Evolutionary conservation across 2,797 vertebrate species (phyloP).

Genomic region (Onychomys arenicola): DNA sequence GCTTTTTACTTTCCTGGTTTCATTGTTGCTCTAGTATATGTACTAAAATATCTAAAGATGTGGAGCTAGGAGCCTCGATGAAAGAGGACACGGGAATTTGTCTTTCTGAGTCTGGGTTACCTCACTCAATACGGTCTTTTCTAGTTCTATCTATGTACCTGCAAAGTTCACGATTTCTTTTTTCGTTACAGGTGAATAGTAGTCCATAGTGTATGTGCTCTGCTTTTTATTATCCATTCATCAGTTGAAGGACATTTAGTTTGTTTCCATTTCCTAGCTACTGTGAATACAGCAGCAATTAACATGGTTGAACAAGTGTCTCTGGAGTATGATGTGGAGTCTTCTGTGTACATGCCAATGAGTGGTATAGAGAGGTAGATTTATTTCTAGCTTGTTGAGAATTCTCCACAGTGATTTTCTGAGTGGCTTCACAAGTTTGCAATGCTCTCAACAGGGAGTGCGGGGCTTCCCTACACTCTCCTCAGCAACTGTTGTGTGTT

Average conservation of each 20-base stretch:
- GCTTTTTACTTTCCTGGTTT: not conserved
- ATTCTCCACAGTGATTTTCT: not conserved
- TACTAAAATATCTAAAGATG: not conserved
- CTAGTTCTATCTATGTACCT: not conserved
- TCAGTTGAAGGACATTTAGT: not conserved
- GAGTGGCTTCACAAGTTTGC: not conserved
- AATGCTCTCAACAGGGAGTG: no score
- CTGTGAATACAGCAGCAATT: not conserved
- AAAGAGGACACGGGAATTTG: not conserved
- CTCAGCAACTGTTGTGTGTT: not conserved
- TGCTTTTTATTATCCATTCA: not conserved
- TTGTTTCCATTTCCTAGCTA: not conserved
- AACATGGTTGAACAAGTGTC: not conserved
- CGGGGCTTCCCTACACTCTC: not conserved
- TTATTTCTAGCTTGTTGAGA: not conserved
- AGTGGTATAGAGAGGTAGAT: no score
- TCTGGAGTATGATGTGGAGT: not conserved
- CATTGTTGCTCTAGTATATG: not conserved
- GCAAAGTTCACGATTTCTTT: not conserved
- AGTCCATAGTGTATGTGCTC: not conserved
- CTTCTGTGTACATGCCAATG: not conserved
- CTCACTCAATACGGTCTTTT: not conserved
- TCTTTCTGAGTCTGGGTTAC: not conserved
- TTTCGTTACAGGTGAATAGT: not conserved
- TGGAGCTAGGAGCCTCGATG: not conserved